Percentiles rank a stretch among this genome's conserved stretches.
Conservation (phyloP, 1,140 invertebrate genomes). For the Condylostylus longicornis region DNA sequence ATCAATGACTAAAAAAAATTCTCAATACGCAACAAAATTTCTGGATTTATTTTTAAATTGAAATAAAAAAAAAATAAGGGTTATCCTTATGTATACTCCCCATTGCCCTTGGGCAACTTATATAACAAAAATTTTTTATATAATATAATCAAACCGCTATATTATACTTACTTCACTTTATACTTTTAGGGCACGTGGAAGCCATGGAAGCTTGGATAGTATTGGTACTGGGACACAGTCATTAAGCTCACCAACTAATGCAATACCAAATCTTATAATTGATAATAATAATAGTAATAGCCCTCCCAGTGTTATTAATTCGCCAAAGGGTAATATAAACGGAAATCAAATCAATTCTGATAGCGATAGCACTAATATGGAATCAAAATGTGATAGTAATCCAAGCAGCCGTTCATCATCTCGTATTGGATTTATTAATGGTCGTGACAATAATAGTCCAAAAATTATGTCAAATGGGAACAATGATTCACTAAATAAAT, state of each 20-base stretch:
- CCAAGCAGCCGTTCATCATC: constrained; percentile 15
- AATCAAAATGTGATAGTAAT: constrained; percentile 19
- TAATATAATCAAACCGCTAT: no score
- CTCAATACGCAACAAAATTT: no score
- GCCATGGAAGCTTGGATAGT: constrained; percentile 29
- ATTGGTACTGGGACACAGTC: constrained; percentile 24
- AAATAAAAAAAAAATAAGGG: no score
- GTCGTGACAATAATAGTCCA: constrained; percentile 29
- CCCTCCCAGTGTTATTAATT: constrained; percentile 11
- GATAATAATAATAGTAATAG: constrained; percentile 19
- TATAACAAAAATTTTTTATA: no score
- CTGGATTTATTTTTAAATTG: no score
- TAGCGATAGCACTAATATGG: constrained; percentile 14
- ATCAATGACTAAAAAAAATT: no score
- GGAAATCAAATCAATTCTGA: constrained; percentile 7
- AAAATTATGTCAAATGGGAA: constrained; percentile 15
- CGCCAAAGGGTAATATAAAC: background rate
- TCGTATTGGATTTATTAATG: no score
- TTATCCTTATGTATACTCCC: no score
- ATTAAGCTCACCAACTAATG: constrained; percentile 17
- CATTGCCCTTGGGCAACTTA: no score
- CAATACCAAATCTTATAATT: no score
- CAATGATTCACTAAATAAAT: constrained; percentile 7
- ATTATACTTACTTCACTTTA: no score
- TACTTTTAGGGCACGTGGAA: constrained; percentile 24